Percentiles rank a stretch among this genome's conserved stretches.
phyloP scores from a whole-genome alignment of 2,113 vertebrate genomes.

The Microcebus griseorufus region DNA sequence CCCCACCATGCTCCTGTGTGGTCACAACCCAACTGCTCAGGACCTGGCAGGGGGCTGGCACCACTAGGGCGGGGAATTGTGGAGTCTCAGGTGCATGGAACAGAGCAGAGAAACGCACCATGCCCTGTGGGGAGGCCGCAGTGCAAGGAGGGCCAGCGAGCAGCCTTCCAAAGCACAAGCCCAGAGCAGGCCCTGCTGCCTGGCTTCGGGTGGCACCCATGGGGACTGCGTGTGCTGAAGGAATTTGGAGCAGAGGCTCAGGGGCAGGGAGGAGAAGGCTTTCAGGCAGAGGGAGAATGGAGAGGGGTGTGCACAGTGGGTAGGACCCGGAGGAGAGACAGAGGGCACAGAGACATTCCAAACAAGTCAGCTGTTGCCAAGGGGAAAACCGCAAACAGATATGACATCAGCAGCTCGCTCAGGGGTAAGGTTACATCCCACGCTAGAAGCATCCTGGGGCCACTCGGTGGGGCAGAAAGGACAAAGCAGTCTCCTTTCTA shows the following conservation, averaged over 20 bases:
- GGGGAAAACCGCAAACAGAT: neutral
- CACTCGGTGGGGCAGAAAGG: rapidly evolving
- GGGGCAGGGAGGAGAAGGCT: neutral
- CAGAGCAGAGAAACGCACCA: neutral
- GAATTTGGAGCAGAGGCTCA: neutral
- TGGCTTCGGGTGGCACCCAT: neutral
- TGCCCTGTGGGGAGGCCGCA: rapidly evolving
- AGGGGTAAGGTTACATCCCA: neutral
- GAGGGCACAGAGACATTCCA: neutral
- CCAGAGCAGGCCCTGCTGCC: neutral
- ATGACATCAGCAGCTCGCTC: neutral
- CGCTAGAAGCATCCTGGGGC: rapidly evolving
- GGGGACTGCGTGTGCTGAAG: neutral
- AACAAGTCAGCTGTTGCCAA: neutral
- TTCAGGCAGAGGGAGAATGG: neutral
- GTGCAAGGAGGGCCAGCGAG: neutral
- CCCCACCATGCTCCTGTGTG: no score
- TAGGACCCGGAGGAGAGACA: neutral
- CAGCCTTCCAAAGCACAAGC: neutral
- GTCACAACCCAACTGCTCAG: neutral
- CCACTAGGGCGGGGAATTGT: neutral
- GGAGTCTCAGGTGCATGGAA: neutral
- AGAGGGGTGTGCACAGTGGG: neutral
- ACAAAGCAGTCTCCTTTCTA: neutral
- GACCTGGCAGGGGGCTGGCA: neutral